Conservation (phyloP, 2,888 invertebrate species). For the Hydroisotoma schaefferi region DNA sequence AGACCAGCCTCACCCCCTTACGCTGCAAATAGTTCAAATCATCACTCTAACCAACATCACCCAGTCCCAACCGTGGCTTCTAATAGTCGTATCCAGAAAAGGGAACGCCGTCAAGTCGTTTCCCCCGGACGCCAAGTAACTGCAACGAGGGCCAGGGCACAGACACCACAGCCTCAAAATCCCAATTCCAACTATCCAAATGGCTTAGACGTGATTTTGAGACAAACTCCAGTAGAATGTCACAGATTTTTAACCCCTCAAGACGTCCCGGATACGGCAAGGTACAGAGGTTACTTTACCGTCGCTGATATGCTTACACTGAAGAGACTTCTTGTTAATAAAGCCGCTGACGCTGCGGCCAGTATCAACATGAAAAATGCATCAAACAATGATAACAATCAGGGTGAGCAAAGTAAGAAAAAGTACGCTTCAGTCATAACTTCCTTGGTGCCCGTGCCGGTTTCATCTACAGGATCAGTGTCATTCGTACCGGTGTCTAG, state of each 20-base stretch:
- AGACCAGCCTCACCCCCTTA: neutral
- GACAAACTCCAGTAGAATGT: slow-evolving; percentile 38
- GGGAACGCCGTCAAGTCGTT: no score
- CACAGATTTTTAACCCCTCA: slow-evolving; percentile 37
- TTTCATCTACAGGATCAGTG: neutral
- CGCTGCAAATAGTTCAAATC: neutral
- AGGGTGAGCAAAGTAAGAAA: no score
- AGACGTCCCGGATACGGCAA: slow-evolving; percentile 45
- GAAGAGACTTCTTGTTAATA: no score
- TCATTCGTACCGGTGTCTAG: neutral
- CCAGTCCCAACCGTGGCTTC: no score
- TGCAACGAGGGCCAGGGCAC: no score
- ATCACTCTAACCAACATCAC: neutral
- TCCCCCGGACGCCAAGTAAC: no score
- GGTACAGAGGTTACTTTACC: slow-evolving; percentile 45
- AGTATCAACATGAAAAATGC: no score
- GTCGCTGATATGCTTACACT: slow-evolving; percentile 41
- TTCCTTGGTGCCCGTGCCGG: neutral
- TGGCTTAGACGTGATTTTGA: slow-evolving; percentile 42
- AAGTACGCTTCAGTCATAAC: no score
- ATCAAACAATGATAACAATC: no score
- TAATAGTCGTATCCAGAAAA: no score
- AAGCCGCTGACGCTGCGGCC: no score
- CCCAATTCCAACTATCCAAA: slow-evolving; percentile 22
- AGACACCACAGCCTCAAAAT: slow-evolving; percentile 6